These are phyloP conservation scores for Bergia puertoricense DNA, from an alignment of 92 coral and sea anemone species.

Conservation along the genomic window DNA sequence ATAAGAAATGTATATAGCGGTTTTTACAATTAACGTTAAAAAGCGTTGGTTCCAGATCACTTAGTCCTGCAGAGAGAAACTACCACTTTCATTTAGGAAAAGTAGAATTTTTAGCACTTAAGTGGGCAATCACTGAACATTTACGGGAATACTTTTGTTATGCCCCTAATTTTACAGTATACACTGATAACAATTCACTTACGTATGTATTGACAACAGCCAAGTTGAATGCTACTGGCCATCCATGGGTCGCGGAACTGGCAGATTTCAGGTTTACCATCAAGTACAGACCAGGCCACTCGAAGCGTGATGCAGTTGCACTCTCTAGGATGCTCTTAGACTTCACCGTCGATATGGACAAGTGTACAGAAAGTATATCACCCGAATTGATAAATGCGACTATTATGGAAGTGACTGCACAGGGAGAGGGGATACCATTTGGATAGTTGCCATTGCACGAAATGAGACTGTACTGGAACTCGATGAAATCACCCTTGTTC, in stretches of 20 bases:
- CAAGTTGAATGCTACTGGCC: constrained; percentile 42
- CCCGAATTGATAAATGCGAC: background rate
- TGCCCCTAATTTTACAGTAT: no score
- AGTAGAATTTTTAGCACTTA: no score
- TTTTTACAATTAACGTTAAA: no score
- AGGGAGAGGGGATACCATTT: constrained; percentile 1
- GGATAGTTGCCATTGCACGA: constrained; percentile 31
- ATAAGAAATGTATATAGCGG: no score
- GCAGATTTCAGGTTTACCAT: constrained; percentile 15
- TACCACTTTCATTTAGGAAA: no score
- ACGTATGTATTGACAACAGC: background rate
- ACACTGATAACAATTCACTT: no score
- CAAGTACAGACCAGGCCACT: background rate
- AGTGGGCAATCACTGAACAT: no score
- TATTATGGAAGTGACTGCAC: background rate
- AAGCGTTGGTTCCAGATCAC: no score
- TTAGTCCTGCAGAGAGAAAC: no score
- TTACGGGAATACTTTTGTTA: no score
- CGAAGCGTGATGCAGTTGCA: constrained; percentile 13
- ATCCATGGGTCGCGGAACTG: constrained; percentile 50
- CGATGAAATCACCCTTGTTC: background rate
- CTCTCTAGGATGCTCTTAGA: constrained; percentile 30
- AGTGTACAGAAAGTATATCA: no score
- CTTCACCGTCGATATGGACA: no score
- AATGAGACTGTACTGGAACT: constrained; percentile 1